Conservation (phyloP, 2,797 vertebrate genomes). For the Myotis pilosus region DNA sequence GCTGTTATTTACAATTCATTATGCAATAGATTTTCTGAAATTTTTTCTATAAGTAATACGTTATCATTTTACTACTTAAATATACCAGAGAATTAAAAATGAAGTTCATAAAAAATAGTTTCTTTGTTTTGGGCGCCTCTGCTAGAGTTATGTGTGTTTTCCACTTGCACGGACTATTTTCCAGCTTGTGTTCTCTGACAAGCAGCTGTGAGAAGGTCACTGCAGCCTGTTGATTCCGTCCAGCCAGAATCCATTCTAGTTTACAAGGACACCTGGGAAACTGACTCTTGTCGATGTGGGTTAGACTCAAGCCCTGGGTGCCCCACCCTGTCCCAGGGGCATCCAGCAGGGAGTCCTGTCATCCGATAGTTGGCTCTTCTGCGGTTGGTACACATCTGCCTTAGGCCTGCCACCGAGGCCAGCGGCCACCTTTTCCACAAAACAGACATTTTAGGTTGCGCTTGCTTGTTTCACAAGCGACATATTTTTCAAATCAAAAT, state of each 20-base stretch:
- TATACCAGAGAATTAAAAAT: background rate
- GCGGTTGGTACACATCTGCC: too few relatives aligned
- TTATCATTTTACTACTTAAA: background rate
- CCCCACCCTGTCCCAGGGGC: background rate
- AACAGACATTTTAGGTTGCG: background rate
- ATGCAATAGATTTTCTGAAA: background rate
- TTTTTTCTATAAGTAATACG: background rate
- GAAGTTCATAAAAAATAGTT: background rate
- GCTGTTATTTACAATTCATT: background rate
- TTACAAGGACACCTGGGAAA: background rate
- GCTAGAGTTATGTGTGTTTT: conserved; percentile 3
- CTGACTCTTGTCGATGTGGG: background rate
- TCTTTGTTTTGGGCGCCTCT: background rate
- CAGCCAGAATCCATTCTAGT: background rate
- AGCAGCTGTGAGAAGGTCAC: background rate
- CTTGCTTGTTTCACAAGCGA: background rate
- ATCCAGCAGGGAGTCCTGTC: background rate
- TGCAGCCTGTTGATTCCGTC: background rate
- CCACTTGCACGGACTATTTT: background rate
- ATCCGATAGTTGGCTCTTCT: background rate
- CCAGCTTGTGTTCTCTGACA: background rate
- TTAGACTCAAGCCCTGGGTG: background rate
- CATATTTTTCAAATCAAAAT: background rate
- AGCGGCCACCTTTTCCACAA: background rate
- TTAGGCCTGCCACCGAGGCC: background rate